Percentiles rank a stretch among this genome's conserved stretches.
Evolutionary conservation across 2,888 invertebrate genomes (phyloP).

Genomic region (Caenorhabditis parvicauda): DNA sequence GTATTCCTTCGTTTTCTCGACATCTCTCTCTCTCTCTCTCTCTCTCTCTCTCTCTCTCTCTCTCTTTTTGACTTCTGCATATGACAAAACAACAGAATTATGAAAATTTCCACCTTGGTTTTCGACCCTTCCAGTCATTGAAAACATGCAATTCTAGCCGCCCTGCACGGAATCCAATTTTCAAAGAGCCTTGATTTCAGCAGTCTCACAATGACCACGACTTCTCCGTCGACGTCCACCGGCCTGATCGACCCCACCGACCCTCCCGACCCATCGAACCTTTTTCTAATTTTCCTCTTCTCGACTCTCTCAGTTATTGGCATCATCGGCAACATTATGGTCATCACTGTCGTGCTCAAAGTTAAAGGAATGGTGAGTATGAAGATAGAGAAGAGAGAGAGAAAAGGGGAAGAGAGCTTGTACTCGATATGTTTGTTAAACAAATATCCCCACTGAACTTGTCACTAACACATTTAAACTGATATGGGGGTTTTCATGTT

Average conservation of each 20-base stretch:
- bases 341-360: constrained; percentile 54
- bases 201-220: constrained; percentile 20
- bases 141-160: too few species aligned
- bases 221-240: constrained; percentile 13
- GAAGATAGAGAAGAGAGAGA: constrained; percentile 3
- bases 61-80: background rate
- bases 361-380: constrained; percentile 49
- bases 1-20: too few species aligned
- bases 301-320: constrained; percentile 47
- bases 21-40: background rate
- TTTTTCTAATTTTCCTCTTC: constrained; percentile 48
- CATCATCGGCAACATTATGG: constrained; percentile 56
- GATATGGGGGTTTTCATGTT: too few species aligned
- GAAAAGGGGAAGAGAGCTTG: too few species aligned
- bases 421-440: too few species aligned
- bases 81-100: too few species aligned
- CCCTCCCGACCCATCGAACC: constrained; percentile 21
- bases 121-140: too few species aligned
- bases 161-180: too few species aligned
- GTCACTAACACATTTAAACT: too few species aligned
- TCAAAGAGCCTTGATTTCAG: too few species aligned
- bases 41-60: background rate
- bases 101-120: too few species aligned
- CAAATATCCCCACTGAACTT: too few species aligned
- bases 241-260: constrained; percentile 7